Percentiles rank a stretch among this genome's conserved stretches.
These are phyloP conservation scores for Deilephila porcellus DNA, from an alignment of 2,888 invertebrate genomes.

Conservation along the genomic window DNA sequence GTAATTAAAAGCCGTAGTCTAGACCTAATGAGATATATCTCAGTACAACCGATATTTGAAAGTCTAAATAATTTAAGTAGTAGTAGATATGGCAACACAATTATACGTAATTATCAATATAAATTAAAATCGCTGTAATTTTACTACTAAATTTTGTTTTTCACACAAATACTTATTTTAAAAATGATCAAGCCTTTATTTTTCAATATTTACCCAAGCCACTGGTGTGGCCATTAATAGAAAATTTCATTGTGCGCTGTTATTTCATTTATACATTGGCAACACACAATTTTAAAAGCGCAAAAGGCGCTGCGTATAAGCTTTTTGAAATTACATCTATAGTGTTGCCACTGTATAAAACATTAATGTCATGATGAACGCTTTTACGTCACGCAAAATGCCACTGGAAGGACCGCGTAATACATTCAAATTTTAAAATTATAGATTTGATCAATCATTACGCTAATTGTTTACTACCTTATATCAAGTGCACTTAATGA, in stretches of 20 bases:
- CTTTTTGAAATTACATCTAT: conserved; percentile 24
- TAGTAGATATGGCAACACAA: conserved; percentile 18
- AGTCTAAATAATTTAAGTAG: conserved; percentile 20
- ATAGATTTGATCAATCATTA: conserved; percentile 53
- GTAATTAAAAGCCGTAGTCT: conserved; percentile 18
- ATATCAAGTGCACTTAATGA: conserved; percentile 81
- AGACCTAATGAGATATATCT: conserved; percentile 18
- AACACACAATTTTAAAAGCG: conserved; percentile 16
- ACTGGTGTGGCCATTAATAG: background rate
- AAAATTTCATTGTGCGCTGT: conserved; percentile 17
- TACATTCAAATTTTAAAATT: conserved; percentile 60
- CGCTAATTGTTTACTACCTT: conserved; percentile 59
- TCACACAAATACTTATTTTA: conserved; percentile 5
- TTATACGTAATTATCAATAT: background rate
- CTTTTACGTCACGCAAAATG: conserved; percentile 38
- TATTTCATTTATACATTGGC: conserved; percentile 23
- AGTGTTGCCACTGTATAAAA: conserved; percentile 20
- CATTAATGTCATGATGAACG: conserved; percentile 3
- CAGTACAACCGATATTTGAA: conserved; percentile 8
- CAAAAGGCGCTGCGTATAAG: conserved; percentile 27
- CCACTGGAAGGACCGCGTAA: conserved; percentile 41
- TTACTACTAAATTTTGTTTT: background rate
- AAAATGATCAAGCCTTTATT: conserved; percentile 2
- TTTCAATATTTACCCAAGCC: background rate
- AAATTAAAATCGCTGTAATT: conserved; percentile 10